Base-by-base conservation (phyloP, 2,888 invertebrate species). In the Palloptera scutellata region DNA sequence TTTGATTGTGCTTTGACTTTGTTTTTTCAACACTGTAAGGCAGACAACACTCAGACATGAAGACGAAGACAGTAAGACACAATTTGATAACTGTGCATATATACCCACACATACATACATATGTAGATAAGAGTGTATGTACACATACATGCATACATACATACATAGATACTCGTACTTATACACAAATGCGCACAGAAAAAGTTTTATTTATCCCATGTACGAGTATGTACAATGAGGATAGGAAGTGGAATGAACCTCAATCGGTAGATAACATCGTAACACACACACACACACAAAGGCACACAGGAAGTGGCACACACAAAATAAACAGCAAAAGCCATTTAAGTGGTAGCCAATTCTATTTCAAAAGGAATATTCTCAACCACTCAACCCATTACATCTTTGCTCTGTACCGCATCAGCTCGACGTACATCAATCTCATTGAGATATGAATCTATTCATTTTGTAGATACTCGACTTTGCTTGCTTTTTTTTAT, bases 391-490 rank as follows among this genome's bases (percentile, higher is more conserved):
- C 60, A 40, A 53, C 48, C 9, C 55, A 55, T 43, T n/a, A 30
- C 52, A n/a, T 51, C 41, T 45, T 19, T 52, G 52, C 65, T 17
- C 19, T 30, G 30, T 6, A 30, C 6, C 30, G 19, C 64, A 57
- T 20, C 57, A 20, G 59, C 19, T 41, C 66, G 67, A 61, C 66
- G 63, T 57, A 55, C 67, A 70, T 68, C 66, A 66, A 70, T 70
- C 70, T 64, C 63, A 57, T 53, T 58, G 55, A 53, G 70, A 70
- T 70, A 70, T 40, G 65, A 67, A 70, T 70, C 70, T 70, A 67
- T 65, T 66, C 70, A 70, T 70, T 70, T 68, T 66, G 66, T 66
- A 57, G 59, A 67, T 43, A 45, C 17, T 15, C 45, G 42, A 15
- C 13, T n/a, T 10, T 13, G 41, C 10, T n/a, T 10, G 10, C 12